These are phyloP conservation scores for Armadillidium nasatum DNA, from an alignment of 1,140 invertebrate species.

Conservation along the genomic window DNA sequence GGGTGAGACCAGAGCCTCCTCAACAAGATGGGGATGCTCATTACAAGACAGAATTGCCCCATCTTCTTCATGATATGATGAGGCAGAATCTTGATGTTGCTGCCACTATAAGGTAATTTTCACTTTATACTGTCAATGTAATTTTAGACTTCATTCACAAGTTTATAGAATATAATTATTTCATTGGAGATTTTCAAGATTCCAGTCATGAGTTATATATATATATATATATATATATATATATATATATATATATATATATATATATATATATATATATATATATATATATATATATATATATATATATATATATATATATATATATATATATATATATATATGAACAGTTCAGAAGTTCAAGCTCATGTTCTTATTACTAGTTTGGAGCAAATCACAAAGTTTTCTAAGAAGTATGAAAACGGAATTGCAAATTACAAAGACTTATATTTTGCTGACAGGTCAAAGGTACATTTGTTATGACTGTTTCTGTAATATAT, in stretches of 20 bases:
- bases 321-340: too few species aligned
- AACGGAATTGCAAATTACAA: constrained; percentile 83
- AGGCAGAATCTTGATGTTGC: constrained; percentile 91
- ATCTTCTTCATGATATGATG: constrained; percentile 98
- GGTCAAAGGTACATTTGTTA: constrained; percentile 55
- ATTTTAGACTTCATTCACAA: too few species aligned
- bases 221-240: too few species aligned
- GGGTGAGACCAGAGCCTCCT: constrained; percentile 65
- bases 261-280: too few species aligned
- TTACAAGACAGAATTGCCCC: constrained; percentile 85
- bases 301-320: too few species aligned
- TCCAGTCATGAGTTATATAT: too few species aligned
- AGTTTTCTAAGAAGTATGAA: constrained; percentile 78
- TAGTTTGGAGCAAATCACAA: constrained; percentile 83
- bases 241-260: too few species aligned
- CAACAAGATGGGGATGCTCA: constrained; percentile 73
- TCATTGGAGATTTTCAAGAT: too few species aligned
- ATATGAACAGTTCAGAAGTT: constrained; percentile 65
- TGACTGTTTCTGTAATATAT: too few species aligned
- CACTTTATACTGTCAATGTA: too few species aligned
- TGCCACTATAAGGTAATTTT: constrained; percentile 57
- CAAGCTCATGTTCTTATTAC: constrained; percentile 78
- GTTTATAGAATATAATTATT: too few species aligned
- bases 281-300: too few species aligned
- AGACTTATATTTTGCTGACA: constrained; percentile 63